Percentiles rank a stretch among this genome's conserved stretches.
phyloP scores from a whole-genome alignment of 2,113 vertebrate species.

The Catagonus wagneri region DNA sequence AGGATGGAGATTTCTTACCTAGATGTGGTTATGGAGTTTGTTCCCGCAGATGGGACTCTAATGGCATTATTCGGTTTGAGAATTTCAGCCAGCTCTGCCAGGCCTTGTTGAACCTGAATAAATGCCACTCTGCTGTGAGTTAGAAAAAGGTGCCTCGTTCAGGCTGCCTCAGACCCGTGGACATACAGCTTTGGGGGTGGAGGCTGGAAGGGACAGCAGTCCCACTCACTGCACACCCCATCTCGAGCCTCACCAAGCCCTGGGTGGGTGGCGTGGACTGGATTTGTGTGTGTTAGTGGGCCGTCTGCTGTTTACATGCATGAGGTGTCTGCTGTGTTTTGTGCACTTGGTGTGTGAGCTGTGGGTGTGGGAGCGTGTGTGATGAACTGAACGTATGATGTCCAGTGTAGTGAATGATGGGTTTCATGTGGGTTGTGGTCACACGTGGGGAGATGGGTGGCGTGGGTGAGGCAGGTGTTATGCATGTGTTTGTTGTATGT shows the following conservation, averaged over 20 bases:
- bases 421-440: neutral
- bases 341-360: neutral
- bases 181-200: neutral
- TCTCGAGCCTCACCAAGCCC: neutral
- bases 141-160: neutral
- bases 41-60: neutral
- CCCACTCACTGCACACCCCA: neutral
- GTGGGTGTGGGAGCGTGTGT: neutral
- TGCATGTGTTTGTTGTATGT: neutral
- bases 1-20: neutral
- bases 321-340: too few species aligned
- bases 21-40: neutral
- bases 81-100: neutral
- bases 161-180: neutral
- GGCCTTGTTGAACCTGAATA: neutral
- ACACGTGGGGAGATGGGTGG: neutral
- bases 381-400: neutral
- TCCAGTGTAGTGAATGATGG: neutral
- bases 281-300: neutral
- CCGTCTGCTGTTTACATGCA: neutral
- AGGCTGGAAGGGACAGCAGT: neutral
- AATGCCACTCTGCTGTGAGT: neutral
- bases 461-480: neutral
- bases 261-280: neutral
- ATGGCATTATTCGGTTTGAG: neutral